Base-by-base conservation (phyloP, 1,140 invertebrate genomes). In the Thrips palmi region DNA sequence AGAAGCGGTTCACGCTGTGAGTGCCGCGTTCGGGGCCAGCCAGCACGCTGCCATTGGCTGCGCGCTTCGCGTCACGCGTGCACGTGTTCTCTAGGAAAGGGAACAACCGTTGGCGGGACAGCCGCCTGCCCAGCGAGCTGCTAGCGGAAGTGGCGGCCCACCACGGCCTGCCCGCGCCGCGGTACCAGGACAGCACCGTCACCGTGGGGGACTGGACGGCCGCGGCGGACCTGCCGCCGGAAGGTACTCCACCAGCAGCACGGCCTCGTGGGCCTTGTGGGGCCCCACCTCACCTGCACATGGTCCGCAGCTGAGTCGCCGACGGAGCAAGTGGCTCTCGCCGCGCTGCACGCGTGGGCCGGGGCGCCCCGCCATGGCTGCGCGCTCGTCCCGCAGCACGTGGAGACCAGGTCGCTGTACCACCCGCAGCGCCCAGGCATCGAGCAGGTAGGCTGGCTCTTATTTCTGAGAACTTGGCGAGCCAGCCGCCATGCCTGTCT, bases 311-410 rank as follows among this genome's bases (percentile, higher is more conserved):
- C n/a, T n/a, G n/a, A n/a, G n/a, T n/a, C n/a, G n/a, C n/a, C n/a
- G 30, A 62, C 65, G 42, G 67, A 69, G 49, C 58, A 65, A 40
- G 49, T 69, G 47, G 61, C 65, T 1, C 49, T 86, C 31, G 64
- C 64, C 2, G 77, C 70, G 3, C 57, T 85, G 24, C 71, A 74
- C 50, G 65, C 69, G 33, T 74, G 80, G 68, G 55, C 72, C 12
- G 64, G 77, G 48, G 64, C 82, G 38, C 75, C 75, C 3, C 62
- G 69, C 42, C 75, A 79, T 40, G 82, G 82, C 7, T 76, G 70
- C 49, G 60, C 65, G 30, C 57, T 91, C 17, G 81, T 88, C 0
- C 81, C 83, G 0, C 84, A 89, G 57, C 84, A 91, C 52, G 69
- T 91, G 24, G 86, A 91, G 56, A 82, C 80, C 10, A 60, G 86